Percentiles rank a stretch among this genome's conserved stretches.
Conservation (phyloP, 2,888 invertebrate species). For the Exephanes ischioxanthus region DNA sequence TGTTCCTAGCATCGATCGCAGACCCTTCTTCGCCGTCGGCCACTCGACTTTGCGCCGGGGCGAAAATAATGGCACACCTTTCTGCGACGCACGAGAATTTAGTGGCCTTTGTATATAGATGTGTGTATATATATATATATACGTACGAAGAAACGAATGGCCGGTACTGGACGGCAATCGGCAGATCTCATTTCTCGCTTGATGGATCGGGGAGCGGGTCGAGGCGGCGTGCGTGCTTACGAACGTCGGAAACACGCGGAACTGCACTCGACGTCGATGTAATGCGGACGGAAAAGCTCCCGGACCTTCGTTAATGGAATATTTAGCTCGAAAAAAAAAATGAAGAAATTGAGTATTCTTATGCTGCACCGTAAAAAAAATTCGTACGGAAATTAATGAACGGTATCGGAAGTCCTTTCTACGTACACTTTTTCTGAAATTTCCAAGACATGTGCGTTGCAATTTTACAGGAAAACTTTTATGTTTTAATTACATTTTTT, state of each 20-base stretch:
- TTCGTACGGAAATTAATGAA: too few species aligned
- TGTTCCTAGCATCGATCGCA: slow-evolving; percentile 32
- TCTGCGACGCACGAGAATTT: slow-evolving; percentile 11
- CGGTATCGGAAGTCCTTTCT: too few species aligned
- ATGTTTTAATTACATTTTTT: too few species aligned
- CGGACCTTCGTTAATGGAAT: not conserved
- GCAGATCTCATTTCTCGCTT: slow-evolving; percentile 29
- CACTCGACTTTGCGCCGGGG: not conserved
- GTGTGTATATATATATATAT: too few species aligned
- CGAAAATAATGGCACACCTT: slow-evolving; percentile 39
- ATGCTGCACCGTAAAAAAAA: too few species aligned
- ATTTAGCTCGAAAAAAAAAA: not conserved
- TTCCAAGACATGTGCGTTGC: too few species aligned
- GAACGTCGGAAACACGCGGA: slow-evolving; percentile 49
- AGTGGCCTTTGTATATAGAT: not conserved
- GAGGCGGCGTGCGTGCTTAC: slow-evolving; percentile 7
- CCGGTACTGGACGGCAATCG: slow-evolving; percentile 20
- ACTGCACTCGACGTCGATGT: slow-evolving; percentile 45
- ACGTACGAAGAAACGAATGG: not conserved
- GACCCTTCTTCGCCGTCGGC: not conserved
- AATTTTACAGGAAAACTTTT: too few species aligned
- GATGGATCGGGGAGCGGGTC: slow-evolving; percentile 31
- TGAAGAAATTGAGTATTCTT: not conserved
- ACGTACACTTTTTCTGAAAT: too few species aligned
- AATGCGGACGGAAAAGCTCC: slow-evolving; percentile 2